A percentile compares a stretch with the other conserved stretches of the same genome.
Evolutionary conservation across 2,888 invertebrate genomes (phyloP).

Genomic region (Crocallis elinguaria): DNA sequence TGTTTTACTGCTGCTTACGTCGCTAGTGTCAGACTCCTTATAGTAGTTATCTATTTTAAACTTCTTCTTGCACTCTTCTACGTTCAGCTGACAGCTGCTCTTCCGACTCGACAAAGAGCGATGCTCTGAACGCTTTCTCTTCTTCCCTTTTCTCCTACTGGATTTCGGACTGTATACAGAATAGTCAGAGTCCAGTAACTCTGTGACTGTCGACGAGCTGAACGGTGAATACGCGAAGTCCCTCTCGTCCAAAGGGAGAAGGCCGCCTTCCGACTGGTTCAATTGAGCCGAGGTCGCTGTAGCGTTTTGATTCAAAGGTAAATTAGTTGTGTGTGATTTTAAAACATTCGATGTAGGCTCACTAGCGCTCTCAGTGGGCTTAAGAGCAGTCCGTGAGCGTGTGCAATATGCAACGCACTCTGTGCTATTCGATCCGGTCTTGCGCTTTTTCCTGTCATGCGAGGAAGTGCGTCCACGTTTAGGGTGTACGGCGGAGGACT

Average conservation of each 20-base stretch:
- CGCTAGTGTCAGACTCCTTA: conserved; percentile 61
- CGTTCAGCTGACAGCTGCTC: conserved; percentile 64
- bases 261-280: conserved; percentile 70
- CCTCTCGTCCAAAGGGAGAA: conserved; percentile 79
- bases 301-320: conserved; percentile 50
- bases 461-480: conserved; percentile 72
- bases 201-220: conserved; percentile 79
- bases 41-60: conserved; percentile 82
- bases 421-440: conserved; percentile 59
- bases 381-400: conserved; percentile 80
- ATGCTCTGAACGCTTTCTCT: conserved; percentile 75
- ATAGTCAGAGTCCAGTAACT: conserved; percentile 78
- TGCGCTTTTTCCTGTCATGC: conserved; percentile 76
- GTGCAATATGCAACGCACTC: conserved; percentile 79
- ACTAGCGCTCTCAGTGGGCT: conserved; percentile 74
- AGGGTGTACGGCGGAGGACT: conserved; percentile 53
- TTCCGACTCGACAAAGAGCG: conserved; percentile 72
- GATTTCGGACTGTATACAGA: conserved; percentile 80
- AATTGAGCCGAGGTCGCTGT: conserved; percentile 55
- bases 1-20: conserved; percentile 54
- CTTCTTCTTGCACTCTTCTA: conserved; percentile 74
- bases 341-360: conserved; percentile 61
- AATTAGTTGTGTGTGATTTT: conserved; percentile 51
- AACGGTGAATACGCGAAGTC: conserved; percentile 81
- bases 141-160: conserved; percentile 73